Evolutionary conservation across 2,888 invertebrate species (phyloP), one percentile per base, ranked within the genome.

Genomic region (Buathra laborator): DNA sequence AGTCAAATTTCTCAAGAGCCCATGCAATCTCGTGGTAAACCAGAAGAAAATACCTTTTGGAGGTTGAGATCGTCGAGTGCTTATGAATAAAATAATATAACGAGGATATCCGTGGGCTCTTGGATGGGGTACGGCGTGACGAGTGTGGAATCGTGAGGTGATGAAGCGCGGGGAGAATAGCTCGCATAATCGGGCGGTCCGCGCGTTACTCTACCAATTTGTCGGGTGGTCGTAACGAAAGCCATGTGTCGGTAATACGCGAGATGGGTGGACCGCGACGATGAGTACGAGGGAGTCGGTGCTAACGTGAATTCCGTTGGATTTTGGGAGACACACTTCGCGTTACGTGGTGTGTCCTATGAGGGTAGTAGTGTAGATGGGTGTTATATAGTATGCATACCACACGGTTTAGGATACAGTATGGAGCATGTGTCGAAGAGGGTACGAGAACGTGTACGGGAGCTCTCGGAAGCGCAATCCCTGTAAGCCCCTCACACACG

Each of bases 401-500:
- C 24, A 29, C 64, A 62, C n/a, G 48, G 24, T 66, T 74, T 74
- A 56, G 80, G 75, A 74, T 56, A 80, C n/a, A 62, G 76, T 72
- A 85, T 48, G 48, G 76, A 85, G 80, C 85, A 85, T 83, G 81
- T 83, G 86, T 81, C 80, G 77, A 81, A 78, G 71, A 71, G 83
- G 76, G 59, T 72, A 37, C 10, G 70, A 56, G 72, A 66, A 53
- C 44, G 67, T 68, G 29, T 48, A 78, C n/a, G 46, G 32, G 66
- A 68, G 51, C 24, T 56, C 74, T 80, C 64, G 51, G 72, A 51
- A 81, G 70, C 87, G 88, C 90, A 91, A 93, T 93, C 93, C 93
- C 86, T 90, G 88, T 93, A 93, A 93, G 92, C 92, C 92, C 91
- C 86, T 89, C 90, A 90, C 92, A 90, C 90, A 90, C 92, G 93